Evolutionary conservation across 1,140 invertebrate species (phyloP), one percentile per base, ranked within the genome.

Genomic region (Antheraea pernyi): DNA sequence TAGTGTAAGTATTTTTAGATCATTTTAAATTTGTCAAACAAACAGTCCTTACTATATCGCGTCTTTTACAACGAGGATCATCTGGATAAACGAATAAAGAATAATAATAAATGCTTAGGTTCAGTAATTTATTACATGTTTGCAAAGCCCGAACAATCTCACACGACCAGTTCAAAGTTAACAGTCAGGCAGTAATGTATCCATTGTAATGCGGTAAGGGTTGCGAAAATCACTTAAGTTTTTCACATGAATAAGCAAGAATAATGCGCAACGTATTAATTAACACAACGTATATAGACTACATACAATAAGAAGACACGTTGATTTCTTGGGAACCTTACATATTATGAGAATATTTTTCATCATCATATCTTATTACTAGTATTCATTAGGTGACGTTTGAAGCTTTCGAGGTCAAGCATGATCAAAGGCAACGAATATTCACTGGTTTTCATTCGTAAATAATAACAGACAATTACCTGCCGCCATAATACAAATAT

Each of bases 211-310:
- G n/a, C 10, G 16, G 46, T 53, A 16, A 53, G 46, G 46, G 46
- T 53, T 53, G 46, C 46, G 46, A 53, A 53, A 53, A 53, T 53
- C 1, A 53, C 10, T 16, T 53, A 53, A 53, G 46, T 53, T 53
- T 53, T 53, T 53, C 46, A 53, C 46, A 53, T 53, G 16, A 53
- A 53, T 53, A 53, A 53, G 16, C 46, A 53, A 53, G 46, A 53
- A 53, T 53, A 2, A 53, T 53, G 13, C 5, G 46, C 13, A 53
- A 53, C 46, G 11, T 6, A 53, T 53, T 53, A 53, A 53, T 53
- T 53, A n/a, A 13, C 46, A 53, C 46, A n/a, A 10, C 16, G 16
- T 53, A 42, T 42, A 42, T 42, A 42, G 7, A 42, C 7, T 10
- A 53, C 11, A 53, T 13, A 53, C 46, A 53, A 16, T 53, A 53